Conservation (phyloP, 2,888 invertebrate genomes). For the Geotrupes spiniger region DNA sequence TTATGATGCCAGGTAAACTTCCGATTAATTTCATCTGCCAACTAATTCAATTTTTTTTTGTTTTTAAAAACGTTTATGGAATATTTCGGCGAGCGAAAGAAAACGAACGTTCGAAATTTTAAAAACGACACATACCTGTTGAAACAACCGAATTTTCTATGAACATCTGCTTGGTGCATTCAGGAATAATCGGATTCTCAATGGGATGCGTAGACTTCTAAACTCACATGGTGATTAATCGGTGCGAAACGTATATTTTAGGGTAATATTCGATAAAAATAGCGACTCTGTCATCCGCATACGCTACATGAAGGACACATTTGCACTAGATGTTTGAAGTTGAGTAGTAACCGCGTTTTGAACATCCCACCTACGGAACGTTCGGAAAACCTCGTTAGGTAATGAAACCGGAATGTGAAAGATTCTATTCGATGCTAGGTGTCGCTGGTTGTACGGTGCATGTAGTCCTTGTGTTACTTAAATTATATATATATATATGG, state of each 20-base stretch:
- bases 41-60: too few species aligned
- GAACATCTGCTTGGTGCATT: conserved; percentile 7
- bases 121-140: conserved; percentile 4
- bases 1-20: too few species aligned
- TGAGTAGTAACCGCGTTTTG: conserved; percentile 6
- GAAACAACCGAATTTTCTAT: conserved; percentile 2
- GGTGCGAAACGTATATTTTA: conserved; percentile 4
- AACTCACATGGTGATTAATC: conserved; percentile 6
- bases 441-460: not conserved
- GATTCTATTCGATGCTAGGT: not conserved
- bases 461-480: too few species aligned
- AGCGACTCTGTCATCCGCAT: conserved; percentile 7
- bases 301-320: conserved; percentile 11
- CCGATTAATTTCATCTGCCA: too few species aligned
- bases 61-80: too few species aligned
- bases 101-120: not conserved
- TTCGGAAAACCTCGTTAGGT: not conserved
- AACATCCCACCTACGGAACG: conserved; percentile 12
- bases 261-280: conserved; percentile 1
- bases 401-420: not conserved
- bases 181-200: not conserved
- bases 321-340: conserved; percentile 14
- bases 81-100: not conserved
- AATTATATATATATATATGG: too few species aligned
- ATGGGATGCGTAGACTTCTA: not conserved